Evolutionary conservation across 2,113 vertebrate genomes (phyloP), one percentile per base, ranked within the genome.

Genomic region (Dipodomys merriami): DNA sequence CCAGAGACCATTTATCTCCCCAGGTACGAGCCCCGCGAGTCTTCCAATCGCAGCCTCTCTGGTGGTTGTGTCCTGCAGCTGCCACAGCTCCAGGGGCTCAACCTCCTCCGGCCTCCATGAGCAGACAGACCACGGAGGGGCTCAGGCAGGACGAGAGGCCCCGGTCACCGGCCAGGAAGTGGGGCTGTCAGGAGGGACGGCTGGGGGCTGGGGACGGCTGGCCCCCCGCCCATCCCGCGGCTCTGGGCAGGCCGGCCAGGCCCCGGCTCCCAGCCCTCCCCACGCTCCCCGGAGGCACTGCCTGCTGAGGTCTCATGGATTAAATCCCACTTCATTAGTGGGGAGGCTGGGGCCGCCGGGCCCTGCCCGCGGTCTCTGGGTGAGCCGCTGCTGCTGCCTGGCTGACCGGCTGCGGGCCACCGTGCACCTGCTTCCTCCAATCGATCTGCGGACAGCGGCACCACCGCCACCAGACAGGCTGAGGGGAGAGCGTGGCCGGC

Each of bases 321-420:
- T 90, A 94, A 96, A 90, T 77, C 83, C 91, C 94, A 90, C 88
- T 96, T 96, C 92, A 96, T 96, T 83, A 93, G 71, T 6, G 62
- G 81, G 60, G 1, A 30, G 5, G 74, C 23, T 19, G 27, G 46
- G 8, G 33, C 10, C 0, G 78, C 27, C 0, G 29, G 33, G 72
- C 57, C 71, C 25, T 5, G 53, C 77, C 94, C 93, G 90, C 7
- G 23, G 92, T 93, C 78, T 85, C 79, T 3, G 0, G 73, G 84
- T 39, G 73, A 73, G 88, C 95, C 65, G 72, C 68, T 39, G 0
- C 5, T 83, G 64, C 7, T 53, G 73, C 79, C 68, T 72, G 33
- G 5, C 11, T 71, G 74, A 86, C 93, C 71, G 64, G 57, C 86
- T 19, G 80, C 35, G 30, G 33, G 83, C 78, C 88, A 67, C 64